Evolutionary conservation across 2,888 invertebrate species (phyloP).

Genomic region (Julus scandinavius): DNA sequence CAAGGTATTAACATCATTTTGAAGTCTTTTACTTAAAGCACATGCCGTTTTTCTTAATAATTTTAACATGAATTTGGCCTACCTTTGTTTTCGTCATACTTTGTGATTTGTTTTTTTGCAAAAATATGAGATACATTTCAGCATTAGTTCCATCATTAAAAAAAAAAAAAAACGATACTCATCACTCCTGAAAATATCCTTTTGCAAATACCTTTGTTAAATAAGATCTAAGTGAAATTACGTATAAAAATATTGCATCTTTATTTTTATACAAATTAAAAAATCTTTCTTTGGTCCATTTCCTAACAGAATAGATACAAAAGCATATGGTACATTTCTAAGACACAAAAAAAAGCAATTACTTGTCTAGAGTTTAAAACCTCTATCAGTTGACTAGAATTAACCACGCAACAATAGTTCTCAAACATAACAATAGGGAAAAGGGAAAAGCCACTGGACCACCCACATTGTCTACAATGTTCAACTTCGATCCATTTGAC

Average conservation of each 20-base stretch:
- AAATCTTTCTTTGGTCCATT: slow-evolving; percentile 43
- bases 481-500: slow-evolving; percentile 40
- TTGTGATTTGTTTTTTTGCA: no score
- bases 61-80: no score
- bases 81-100: no score
- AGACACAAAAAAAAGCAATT: background rate
- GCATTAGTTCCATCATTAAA: background rate
- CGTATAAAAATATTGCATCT: slow-evolving; percentile 37
- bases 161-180: background rate
- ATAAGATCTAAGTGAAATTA: slow-evolving; percentile 37
- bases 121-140: no score
- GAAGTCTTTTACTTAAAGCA: no score
- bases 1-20: no score
- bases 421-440: slow-evolving; percentile 26
- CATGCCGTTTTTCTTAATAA: no score
- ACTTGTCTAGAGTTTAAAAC: background rate
- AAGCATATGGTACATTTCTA: background rate
- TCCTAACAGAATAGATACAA: slow-evolving; percentile 28
- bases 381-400: background rate
- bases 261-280: slow-evolving; percentile 46
- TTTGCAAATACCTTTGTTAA: background rate
- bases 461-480: background rate
- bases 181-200: background rate
- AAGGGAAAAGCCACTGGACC: slow-evolving; percentile 13
- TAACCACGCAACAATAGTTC: slow-evolving; percentile 11